Conservation (phyloP, 2,113 vertebrate genomes). For the Caracal caracal region DNA sequence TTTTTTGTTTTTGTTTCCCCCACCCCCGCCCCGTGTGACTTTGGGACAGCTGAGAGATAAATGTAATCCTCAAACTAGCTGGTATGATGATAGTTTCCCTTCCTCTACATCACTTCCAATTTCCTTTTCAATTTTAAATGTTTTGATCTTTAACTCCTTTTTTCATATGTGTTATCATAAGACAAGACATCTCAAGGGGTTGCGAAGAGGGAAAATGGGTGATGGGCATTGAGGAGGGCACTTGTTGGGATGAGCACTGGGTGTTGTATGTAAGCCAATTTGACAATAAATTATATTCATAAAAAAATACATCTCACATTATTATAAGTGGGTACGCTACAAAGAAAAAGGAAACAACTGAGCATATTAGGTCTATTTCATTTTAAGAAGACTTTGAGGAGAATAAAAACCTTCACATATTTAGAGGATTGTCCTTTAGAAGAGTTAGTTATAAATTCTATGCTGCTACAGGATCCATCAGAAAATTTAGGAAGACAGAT, state of each 20-base stretch:
- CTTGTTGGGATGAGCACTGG: too few relatives aligned
- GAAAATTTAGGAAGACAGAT: not conserved
- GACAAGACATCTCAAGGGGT: not conserved
- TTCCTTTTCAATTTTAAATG: not conserved
- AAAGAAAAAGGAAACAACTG: not conserved
- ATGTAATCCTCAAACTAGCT: not conserved
- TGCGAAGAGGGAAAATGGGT: too few relatives aligned
- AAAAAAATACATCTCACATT: not conserved
- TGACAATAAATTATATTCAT: too few relatives aligned
- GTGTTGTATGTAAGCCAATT: too few relatives aligned
- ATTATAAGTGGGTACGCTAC: not conserved
- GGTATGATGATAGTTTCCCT: not conserved
- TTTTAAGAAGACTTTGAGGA: not conserved
- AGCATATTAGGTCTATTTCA: not conserved
- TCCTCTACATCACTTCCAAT: not conserved
- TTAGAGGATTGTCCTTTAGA: not conserved
- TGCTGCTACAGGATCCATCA: not conserved
- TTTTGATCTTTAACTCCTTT: not conserved
- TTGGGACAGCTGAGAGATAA: not conserved
- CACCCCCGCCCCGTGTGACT: not conserved
- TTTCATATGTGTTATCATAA: not conserved
- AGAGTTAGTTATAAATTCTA: slow-evolving; percentile 10
- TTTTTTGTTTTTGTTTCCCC: not conserved
- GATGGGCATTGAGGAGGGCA: too few relatives aligned
- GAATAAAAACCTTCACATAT: not conserved